phyloP scores from a whole-genome alignment of 2,888 invertebrate genomes.

The Drosophila borborema region DNA sequence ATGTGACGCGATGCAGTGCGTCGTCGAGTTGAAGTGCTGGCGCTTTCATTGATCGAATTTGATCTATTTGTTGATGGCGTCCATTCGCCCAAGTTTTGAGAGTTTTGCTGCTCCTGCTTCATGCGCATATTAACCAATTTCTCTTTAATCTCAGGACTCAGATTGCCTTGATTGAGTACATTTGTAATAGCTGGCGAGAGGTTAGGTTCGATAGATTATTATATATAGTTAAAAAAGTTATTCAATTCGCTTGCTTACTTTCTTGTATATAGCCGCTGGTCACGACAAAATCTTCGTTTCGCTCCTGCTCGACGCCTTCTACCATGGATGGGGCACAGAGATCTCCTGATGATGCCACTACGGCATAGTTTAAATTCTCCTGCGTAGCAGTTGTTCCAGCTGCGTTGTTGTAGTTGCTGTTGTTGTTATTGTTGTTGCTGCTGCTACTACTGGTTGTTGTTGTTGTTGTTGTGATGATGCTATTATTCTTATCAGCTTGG shows the following conservation, averaged over 20 bases:
- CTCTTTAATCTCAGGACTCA: constrained; percentile 96
- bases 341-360: constrained; percentile 16
- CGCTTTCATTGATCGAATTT: constrained; percentile 33
- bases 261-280: constrained; percentile 97
- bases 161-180: constrained; percentile 95
- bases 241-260: constrained; percentile 88
- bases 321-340: constrained; percentile 8
- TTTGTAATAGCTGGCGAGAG: constrained; percentile 90
- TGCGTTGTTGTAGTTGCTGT: constrained; percentile 34
- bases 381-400: constrained; percentile 26
- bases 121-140: constrained; percentile 94
- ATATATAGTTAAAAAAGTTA: neutral
- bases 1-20: constrained; percentile 38
- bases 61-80: constrained; percentile 26
- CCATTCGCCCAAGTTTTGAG: constrained; percentile 53
- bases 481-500: constrained; percentile 66
- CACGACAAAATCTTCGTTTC: constrained; percentile 89
- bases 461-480: constrained; percentile 27
- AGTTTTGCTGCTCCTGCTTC: constrained; percentile 91
- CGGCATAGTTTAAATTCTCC: constrained; percentile 53
- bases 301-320: constrained; percentile 47
- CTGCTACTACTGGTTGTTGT: constrained; percentile 28
- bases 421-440: constrained; percentile 25
- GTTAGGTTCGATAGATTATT: neutral
- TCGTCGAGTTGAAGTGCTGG: constrained; percentile 38